Percentiles rank a stretch among this genome's conserved stretches.
phyloP scores from a whole-genome alignment of 2,888 invertebrate genomes.

The Alloplasta piceator region DNA sequence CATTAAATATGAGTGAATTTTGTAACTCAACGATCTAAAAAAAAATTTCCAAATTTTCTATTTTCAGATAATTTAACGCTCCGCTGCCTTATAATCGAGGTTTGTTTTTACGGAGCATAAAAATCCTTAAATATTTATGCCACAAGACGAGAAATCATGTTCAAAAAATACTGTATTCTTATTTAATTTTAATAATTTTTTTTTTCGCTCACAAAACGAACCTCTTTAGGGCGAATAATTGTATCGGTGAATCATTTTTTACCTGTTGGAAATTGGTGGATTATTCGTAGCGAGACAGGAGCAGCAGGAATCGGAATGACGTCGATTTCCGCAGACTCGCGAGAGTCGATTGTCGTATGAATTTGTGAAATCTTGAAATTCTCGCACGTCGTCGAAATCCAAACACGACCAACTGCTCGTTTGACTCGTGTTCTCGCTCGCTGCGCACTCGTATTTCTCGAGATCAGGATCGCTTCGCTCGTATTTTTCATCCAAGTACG shows the following conservation, averaged over 20 bases:
- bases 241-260: constrained; percentile 11
- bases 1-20: too few relatives aligned
- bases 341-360: constrained; percentile 71
- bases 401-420: constrained; percentile 81
- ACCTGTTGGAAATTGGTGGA: constrained; percentile 60
- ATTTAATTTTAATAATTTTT: too few relatives aligned
- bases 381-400: constrained; percentile 78
- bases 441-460: constrained; percentile 76
- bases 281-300: constrained; percentile 72
- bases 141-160: too few relatives aligned
- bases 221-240: too few relatives aligned
- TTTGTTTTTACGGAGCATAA: too few relatives aligned
- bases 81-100: too few relatives aligned
- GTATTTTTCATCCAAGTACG: constrained; percentile 79
- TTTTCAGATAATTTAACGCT: too few relatives aligned
- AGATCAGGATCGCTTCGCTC: constrained; percentile 79
- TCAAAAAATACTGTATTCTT: too few relatives aligned
- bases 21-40: too few relatives aligned
- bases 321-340: constrained; percentile 76
- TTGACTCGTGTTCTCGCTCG: constrained; percentile 75
- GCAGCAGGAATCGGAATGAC: constrained; percentile 81
- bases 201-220: too few relatives aligned
- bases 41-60: too few relatives aligned
- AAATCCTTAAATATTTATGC: too few relatives aligned
- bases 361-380: constrained; percentile 70